Evolutionary conservation across 2,888 invertebrate species (phyloP).

Genomic region (Strigamia transsilvanica): DNA sequence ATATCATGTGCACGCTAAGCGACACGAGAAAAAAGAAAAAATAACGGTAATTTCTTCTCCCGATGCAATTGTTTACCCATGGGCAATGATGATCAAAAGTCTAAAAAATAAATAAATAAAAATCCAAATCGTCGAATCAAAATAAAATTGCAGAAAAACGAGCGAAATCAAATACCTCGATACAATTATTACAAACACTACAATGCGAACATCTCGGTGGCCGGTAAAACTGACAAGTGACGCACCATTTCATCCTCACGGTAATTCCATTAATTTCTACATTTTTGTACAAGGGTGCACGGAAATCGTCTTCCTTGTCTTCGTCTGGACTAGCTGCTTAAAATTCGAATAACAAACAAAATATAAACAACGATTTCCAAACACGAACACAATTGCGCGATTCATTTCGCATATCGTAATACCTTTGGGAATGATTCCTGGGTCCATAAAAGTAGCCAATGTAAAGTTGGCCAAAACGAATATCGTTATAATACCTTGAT

Average conservation of each 20-base stretch:
- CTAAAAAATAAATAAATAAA: constrained; percentile 70
- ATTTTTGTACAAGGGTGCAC: constrained; percentile 94
- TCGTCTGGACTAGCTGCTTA: constrained; percentile 89
- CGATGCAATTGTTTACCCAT: constrained; percentile 97
- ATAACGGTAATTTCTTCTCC: constrained; percentile 95
- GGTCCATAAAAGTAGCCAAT: constrained; percentile 99
- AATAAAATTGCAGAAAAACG: background rate
- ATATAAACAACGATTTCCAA: background rate
- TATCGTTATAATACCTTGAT: constrained; percentile 93
- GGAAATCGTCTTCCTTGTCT: constrained; percentile 95
- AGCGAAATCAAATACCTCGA: constrained; percentile 73
- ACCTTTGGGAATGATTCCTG: constrained; percentile 98
- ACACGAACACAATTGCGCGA: background rate
- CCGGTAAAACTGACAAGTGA: constrained; percentile 99
- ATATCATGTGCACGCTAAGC: constrained; percentile 95
- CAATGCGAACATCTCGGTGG: constrained; percentile 99
- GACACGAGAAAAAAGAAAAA: constrained; percentile 99
- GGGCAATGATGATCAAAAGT: constrained; percentile 99
- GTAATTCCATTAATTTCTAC: constrained; percentile 98
- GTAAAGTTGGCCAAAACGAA: constrained; percentile 99
- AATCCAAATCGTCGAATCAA: background rate
- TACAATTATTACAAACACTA: constrained; percentile 98
- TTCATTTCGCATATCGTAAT: constrained; percentile 57
- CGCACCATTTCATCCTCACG: constrained; percentile 99
- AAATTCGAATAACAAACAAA: constrained; percentile 40